These are phyloP conservation scores for Orussus abietinus DNA, from an alignment of 1,140 invertebrate genomes.

Conservation along the genomic window DNA sequence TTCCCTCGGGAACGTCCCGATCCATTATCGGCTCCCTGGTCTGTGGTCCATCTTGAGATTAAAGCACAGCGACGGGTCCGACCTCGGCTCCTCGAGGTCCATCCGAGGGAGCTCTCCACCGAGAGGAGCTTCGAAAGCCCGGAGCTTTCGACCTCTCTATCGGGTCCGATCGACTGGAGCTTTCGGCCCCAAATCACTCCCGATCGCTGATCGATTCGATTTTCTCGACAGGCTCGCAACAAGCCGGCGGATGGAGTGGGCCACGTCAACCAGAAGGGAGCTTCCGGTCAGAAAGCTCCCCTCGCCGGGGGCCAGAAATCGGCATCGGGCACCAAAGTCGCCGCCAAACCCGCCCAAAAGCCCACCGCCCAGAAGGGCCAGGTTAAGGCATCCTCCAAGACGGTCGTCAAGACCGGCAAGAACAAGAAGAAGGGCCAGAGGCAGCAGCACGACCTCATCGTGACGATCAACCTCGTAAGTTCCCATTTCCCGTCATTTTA, in stretches of 20 bases:
- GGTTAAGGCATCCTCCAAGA: slow-evolving; percentile 48
- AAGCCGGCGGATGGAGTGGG: slow-evolving; percentile 73
- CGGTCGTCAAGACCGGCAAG: slow-evolving; percentile 66
- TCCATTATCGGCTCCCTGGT: too few relatives aligned
- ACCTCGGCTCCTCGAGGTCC: too few relatives aligned
- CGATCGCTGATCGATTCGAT: too few relatives aligned
- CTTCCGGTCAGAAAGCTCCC: slow-evolving; percentile 51
- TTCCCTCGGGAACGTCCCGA: too few relatives aligned
- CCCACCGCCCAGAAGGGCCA: slow-evolving; percentile 51
- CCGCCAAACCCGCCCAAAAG: slow-evolving; percentile 50
- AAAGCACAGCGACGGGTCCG: too few relatives aligned
- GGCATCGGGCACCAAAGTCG: slow-evolving; percentile 58
- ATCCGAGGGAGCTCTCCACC: too few relatives aligned
- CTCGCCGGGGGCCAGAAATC: slow-evolving; percentile 57
- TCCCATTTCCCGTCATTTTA: too few relatives aligned
- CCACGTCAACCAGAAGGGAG: slow-evolving; percentile 67
- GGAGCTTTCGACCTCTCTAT: too few relatives aligned
- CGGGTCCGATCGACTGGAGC: too few relatives aligned
- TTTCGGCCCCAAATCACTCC: too few relatives aligned
- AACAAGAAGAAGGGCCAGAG: slow-evolving; percentile 76
- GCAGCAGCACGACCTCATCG: slow-evolving; percentile 76
- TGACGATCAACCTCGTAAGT: slow-evolving; percentile 78
- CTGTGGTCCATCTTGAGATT: too few relatives aligned
- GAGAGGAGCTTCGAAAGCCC: too few relatives aligned
- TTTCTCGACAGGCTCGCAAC: slow-evolving; percentile 65